A percentile compares a stretch with the other conserved stretches of the same genome.
phyloP scores from a whole-genome alignment of 2,888 invertebrate genomes.

The Tortricodes alternella region DNA sequence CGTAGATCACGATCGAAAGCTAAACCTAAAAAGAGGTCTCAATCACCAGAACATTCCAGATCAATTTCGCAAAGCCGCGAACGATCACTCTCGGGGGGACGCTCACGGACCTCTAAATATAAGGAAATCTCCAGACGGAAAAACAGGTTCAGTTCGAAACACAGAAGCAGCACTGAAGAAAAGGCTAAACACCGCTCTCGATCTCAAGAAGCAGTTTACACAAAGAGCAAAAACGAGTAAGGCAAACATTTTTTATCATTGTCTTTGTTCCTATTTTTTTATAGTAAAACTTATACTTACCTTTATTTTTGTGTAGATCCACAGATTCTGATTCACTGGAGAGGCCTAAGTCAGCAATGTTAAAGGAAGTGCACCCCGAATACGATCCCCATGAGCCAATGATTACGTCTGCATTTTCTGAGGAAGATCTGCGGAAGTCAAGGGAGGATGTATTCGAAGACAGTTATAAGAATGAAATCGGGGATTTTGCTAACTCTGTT shows the following conservation, averaged over 20 bases:
- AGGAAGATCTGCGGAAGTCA: conserved; percentile 72
- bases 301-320: conserved; percentile 52
- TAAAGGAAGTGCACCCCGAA: conserved; percentile 72
- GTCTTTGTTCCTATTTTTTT: neutral
- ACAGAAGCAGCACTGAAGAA: conserved; percentile 52
- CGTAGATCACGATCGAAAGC: conserved; percentile 59
- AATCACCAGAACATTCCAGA: conserved; percentile 53
- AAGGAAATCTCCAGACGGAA: conserved; percentile 40
- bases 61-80: conserved; percentile 54
- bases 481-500: conserved; percentile 51
- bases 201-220: conserved; percentile 64
- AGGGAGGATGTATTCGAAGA: conserved; percentile 71
- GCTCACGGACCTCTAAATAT: conserved; percentile 47
- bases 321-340: conserved; percentile 76
- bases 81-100: conserved; percentile 46
- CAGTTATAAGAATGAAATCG: conserved; percentile 59
- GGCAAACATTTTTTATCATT: conserved; percentile 36
- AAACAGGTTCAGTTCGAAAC: conserved; percentile 48
- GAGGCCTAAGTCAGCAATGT: conserved; percentile 74
- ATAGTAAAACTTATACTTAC: neutral
- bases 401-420: conserved; percentile 77
- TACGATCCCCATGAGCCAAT: conserved; percentile 79
- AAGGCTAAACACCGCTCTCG: conserved; percentile 61
- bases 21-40: conserved; percentile 54
- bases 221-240: conserved; percentile 72